Conservation (phyloP, 2,113 vertebrate genomes). For the Miniopterus natalensis region DNA sequence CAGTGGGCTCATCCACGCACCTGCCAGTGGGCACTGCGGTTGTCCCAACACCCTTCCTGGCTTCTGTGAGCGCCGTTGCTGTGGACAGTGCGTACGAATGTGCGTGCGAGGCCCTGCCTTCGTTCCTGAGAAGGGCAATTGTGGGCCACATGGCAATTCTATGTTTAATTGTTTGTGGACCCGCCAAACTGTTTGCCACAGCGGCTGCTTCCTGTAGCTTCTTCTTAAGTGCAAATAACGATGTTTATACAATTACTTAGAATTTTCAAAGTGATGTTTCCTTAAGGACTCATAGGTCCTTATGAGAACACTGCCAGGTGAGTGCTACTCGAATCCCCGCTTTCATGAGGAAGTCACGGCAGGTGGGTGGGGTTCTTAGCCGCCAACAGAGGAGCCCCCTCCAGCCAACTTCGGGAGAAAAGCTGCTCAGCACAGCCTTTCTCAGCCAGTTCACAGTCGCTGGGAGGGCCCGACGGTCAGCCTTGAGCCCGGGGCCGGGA, state of each 20-base stretch:
- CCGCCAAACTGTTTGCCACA: neutral
- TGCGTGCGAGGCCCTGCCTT: neutral
- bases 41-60: neutral
- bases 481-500: neutral
- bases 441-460: neutral
- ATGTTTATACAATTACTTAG: neutral
- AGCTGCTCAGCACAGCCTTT: neutral
- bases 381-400: neutral
- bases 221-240: neutral
- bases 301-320: neutral
- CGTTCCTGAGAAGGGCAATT: too few relatives aligned
- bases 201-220: too few relatives aligned
- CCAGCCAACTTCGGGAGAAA: neutral
- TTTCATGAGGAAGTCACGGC: neutral
- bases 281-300: neutral
- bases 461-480: neutral
- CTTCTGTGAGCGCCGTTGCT: neutral
- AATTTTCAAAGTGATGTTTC: neutral
- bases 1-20: neutral
- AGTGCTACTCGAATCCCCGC: neutral
- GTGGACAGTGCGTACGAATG: neutral
- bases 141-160: neutral
- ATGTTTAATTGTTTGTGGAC: neutral
- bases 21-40: neutral
- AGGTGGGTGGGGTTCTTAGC: neutral